Evolutionary conservation across 2,113 vertebrate species (phyloP), one percentile per base, ranked within the genome.

Genomic region (Monarcha castaneiventris): DNA sequence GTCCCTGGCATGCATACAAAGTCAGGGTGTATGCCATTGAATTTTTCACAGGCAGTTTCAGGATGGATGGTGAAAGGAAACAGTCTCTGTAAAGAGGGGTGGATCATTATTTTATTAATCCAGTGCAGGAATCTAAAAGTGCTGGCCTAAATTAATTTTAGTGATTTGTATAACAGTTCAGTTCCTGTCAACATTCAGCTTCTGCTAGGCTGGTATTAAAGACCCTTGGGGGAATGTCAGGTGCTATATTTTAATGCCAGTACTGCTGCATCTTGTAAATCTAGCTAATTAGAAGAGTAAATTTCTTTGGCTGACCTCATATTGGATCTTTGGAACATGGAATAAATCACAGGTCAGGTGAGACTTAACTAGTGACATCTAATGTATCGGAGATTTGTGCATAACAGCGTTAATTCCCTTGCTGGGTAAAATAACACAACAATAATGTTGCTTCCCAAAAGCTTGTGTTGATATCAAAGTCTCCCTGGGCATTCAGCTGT

Each of bases 301-400:
- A 92, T 91, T 80, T 93, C 35, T 92, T 76, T 49, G 93, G 71
- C 33, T 96, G 71, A 87, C 67, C 43, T 90, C 48, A 16, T 73
- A 39, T 75, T 64, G 68, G 25, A 49, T 88, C 61, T 86, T 77
- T 77, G 78, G 63, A 93, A 49, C 30, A 72, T 27, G 20, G n/a
- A 94, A 68, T 93, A 86, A 87, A 76, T 87, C n/a, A 90, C 62
- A 92, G 41, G 39, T 86, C 59, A 92, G 56, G 68, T 77, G 79
- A 88, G 84, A 92, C 37, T 74, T 69, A 63, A 55, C n/a, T 54
- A 44, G n/a, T 72, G 56, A 33, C 44, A 52, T 52, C 33, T 63
- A 58, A 37, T 26, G 13, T 61, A 17, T 56, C 48, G 15, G 48
- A 89, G 30, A 64, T 63, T 37, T 30, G 29, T 87, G 71, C 20